Evolutionary conservation across 1,140 invertebrate genomes (phyloP).

Genomic region (Leptinotarsa undecemlineata): DNA sequence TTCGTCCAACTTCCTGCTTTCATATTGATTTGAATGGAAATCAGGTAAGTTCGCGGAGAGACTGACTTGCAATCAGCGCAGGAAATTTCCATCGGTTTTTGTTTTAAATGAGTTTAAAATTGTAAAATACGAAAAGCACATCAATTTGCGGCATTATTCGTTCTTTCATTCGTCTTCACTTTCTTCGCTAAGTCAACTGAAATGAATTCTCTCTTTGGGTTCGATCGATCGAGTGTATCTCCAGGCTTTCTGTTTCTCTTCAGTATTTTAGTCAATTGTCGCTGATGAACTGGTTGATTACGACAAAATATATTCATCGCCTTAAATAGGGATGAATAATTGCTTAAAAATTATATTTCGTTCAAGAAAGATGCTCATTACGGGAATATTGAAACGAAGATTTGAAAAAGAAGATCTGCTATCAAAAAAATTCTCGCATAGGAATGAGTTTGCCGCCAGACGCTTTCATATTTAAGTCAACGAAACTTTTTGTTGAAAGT

Average conservation of each 20-base stretch:
- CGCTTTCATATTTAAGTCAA: too few relatives aligned
- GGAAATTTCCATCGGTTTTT: conserved; percentile 8
- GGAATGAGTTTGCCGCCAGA: too few relatives aligned
- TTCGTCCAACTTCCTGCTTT: not conserved
- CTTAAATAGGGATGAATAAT: too few relatives aligned
- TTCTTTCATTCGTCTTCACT: conserved; percentile 8
- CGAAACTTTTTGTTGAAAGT: too few relatives aligned
- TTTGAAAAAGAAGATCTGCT: too few relatives aligned
- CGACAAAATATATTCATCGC: too few relatives aligned
- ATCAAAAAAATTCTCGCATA: too few relatives aligned
- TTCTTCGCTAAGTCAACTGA: conserved; percentile 2
- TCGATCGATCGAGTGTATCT: not conserved
- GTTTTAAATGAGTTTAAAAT: conserved; percentile 7
- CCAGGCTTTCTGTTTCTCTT: not conserved
- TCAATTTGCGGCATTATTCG: conserved; percentile 8
- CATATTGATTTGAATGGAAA: conserved; percentile 8
- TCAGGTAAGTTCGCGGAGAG: not conserved
- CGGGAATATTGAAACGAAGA: too few relatives aligned
- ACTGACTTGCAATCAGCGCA: not conserved
- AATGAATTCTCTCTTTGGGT: not conserved
- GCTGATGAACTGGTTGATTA: not conserved
- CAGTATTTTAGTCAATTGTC: not conserved
- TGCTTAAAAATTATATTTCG: too few relatives aligned
- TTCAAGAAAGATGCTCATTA: too few relatives aligned
- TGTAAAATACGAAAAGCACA: conserved; percentile 1